Base-by-base conservation (phyloP, 2,113 vertebrate genomes). In the Gambusia holbrooki region DNA sequence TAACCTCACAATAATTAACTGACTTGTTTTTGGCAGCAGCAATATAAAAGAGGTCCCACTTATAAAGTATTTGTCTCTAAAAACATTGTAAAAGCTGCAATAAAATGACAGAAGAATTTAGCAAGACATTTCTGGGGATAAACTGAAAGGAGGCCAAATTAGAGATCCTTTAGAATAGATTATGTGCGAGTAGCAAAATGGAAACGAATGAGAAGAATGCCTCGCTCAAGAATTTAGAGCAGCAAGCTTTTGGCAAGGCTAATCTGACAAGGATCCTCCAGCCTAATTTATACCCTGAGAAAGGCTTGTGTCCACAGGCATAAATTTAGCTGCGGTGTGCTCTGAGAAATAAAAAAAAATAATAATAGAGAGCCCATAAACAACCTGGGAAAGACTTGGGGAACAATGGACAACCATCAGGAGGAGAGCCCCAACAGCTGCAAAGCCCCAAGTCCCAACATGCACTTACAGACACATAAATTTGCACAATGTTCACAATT, bases 251-350 rank as follows among this genome's bases (percentile, higher is more conserved):
- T 85, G 81, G 82, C 84, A 89, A 76, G 73, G 54, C 72, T 25
- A 1, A 75, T 74, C 74, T 82, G 85, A 88, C 87, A 87, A 75
- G 71, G 68, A 91, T 88, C 91, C 81, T 90, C 80, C 77, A 73
- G 70, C 51, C 69, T 90, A 88, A 94, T 94, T 93, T 94, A 94
- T 90, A 88, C 86, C 80, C 90, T 90, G 87, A 91, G 90, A 90
- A 93, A 90, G 84, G 79, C 87, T 89, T 86, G 80, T 90, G 92
- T 93, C 89, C 83, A 83, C 76, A 70, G 85, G 86, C 87, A 79
- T 92, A 92, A 91, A 93, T 93, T 92, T 86, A 87, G 83, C 83
- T 86, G 84, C 45, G 76, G 91, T 82, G 82, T 74, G 79, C 80
- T 65, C 73, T 88, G 84, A 80, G 73, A 79, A 82, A 90, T 89